Evolutionary conservation across 2,888 invertebrate species (phyloP), one percentile per base, ranked within the genome.

Genomic region (Polydrusus cervinus): DNA sequence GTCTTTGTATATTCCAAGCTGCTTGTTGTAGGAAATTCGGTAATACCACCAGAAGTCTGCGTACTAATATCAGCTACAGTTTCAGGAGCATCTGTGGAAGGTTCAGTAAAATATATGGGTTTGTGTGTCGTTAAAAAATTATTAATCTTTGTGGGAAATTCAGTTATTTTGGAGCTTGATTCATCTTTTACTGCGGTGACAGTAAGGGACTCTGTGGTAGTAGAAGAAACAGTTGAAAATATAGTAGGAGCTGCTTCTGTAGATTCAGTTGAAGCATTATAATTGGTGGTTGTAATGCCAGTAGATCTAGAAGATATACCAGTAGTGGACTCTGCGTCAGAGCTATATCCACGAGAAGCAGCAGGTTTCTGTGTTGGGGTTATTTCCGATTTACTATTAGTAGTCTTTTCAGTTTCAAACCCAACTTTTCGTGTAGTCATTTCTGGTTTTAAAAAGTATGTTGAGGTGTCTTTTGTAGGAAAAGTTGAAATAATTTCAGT

Each of bases 61-160:
- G n/a, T 55, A 55, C 14, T 55, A 7, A 25, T 53, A 25, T 3
- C 53, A 53, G n/a, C 34, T 2, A 55, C 55, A 55, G 53, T 55
- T 30, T 11, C 11, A 10, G 14, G n/a, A 30, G 13, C n/a, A 3
- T 53, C 9, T 14, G 38, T 60, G 10, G 7, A 3, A 9, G 25
- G 25, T 18, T 45, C n/a, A n/a, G 18, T 62, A 62, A 43, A 16
- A 43, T 18, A 43, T 16, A 9, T 43, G 2, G 18, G 11, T 40
- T 11, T 20, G 2, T 18, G 20, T 3, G 30, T 30, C n/a, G 55
- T 55, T 13, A n/a, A 7, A 30, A 30, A n/a, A 8, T 55, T 25
- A n/a, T n/a, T 55, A 55, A n/a, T 16, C 9, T 49, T 3, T 25
- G 25, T 25, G 25, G 51, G 13, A 20, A 25, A 25, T 25, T 51